Evolutionary conservation across 2,797 vertebrate genomes (phyloP), one percentile per base, ranked within the genome.

Genomic region (Alectoris magna): DNA sequence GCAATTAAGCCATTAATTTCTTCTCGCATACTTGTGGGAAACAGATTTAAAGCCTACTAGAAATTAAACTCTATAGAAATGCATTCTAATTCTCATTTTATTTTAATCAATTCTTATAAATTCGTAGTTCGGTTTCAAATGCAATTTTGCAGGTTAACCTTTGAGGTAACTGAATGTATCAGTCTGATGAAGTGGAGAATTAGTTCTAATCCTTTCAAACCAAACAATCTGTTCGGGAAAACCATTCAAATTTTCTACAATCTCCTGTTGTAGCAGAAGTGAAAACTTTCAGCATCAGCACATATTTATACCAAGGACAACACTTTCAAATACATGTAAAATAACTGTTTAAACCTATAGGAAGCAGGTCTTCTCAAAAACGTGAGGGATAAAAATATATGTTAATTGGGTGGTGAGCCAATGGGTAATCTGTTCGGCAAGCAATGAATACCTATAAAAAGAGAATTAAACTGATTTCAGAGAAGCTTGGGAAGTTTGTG

Each of bases 181-280:
- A 73, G 29, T 73, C 88, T 94, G 72, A 10, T 34, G 74, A 90
- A 81, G 31, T 91, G 75, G 79, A 95, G 93, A 96, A 79, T 93
- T 89, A 79, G n/a, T 81, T 96, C 70, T 93, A 90, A 94, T 90
- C 43, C 72, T 94, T 95, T 96, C 58, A 66, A 91, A 81, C 44
- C 84, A 69, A 91, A 49, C 43, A 84, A 78, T 87, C 84, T 96
- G 29, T 84, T 94, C 68, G 73, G 58, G 43, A 95, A 96, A 96
- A 91, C 43, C 71, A 18, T 49, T n/a, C 48, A 88, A 67, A 87
- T 69, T 84, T 90, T 34, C 64, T 60, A n/a, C 14, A 64, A 70
- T 64, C 53, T 91, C n/a, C 24, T 79, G 29, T 39, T 70, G 29
- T 41, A 92, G 62, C 53, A 91, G 29, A 84, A 83, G 14, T 43